A percentile compares a stretch with the other conserved stretches of the same genome.
phyloP scores from a whole-genome alignment of 1,140 invertebrate species.

The Homarus americanus region DNA sequence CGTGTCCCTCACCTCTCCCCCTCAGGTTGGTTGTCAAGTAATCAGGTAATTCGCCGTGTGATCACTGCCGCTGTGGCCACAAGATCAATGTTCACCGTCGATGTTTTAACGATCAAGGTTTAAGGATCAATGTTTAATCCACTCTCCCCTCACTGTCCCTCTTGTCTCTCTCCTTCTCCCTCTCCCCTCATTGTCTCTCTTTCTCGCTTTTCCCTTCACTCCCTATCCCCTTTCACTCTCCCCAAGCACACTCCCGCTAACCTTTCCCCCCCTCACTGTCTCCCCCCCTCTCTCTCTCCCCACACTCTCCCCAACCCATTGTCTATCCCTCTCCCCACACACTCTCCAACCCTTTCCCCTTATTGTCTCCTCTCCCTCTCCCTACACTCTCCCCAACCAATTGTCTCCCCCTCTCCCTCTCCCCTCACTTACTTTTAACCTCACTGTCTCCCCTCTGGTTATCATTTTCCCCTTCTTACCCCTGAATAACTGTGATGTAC shows the following conservation, averaged over 20 bases:
- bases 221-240: background rate
- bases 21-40: background rate
- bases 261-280: background rate
- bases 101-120: background rate
- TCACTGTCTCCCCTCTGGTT: background rate
- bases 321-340: too few species aligned
- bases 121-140: slow-evolving; percentile 19
- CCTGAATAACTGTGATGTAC: too few species aligned
- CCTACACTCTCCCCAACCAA: background rate
- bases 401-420: too few species aligned
- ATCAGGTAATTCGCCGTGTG: background rate
- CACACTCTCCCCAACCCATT: background rate
- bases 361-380: background rate
- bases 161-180: background rate
- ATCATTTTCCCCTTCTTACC: background rate
- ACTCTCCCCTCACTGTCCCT: background rate
- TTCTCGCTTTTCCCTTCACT: background rate
- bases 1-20: background rate
- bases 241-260: too few species aligned
- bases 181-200: background rate
- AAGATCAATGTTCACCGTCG: background rate
- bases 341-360: background rate
- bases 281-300: background rate
- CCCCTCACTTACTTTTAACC: background rate
- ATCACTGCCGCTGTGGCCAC: background rate